Percentiles rank a stretch among this genome's conserved stretches.
These are phyloP conservation scores for Sesia apiformis DNA, from an alignment of 2,888 invertebrate genomes.

Conservation along the genomic window DNA sequence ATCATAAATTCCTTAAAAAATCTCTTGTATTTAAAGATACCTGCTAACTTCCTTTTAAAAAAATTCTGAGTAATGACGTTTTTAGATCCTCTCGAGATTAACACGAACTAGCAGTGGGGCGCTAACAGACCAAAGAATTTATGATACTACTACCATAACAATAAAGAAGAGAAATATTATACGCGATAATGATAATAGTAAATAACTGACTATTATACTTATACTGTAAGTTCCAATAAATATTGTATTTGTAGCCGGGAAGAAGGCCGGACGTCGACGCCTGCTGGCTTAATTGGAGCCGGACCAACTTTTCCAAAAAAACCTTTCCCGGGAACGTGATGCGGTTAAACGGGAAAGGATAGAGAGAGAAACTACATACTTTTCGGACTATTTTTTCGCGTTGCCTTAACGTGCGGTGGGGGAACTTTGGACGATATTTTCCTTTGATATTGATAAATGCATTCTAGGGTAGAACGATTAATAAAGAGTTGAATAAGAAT, in stretches of 20 bases:
- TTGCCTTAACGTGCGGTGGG: conserved; percentile 1
- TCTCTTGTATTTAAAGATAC: no score
- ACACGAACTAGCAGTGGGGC: no score
- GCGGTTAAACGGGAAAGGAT: conserved; percentile 35
- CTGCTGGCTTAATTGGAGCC: conserved; percentile 54
- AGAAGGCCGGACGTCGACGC: conserved; percentile 37
- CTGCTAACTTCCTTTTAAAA: no score
- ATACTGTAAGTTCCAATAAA: not conserved
- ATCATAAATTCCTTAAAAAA: no score
- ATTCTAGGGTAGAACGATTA: no score
- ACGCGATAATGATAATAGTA: not conserved
- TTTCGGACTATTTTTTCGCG: conserved; percentile 14
- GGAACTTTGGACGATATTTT: not conserved
- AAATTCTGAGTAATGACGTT: no score
- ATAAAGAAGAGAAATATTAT: no score
- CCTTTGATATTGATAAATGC: not conserved
- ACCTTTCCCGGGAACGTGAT: conserved; percentile 32
- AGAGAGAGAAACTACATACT: conserved; percentile 27
- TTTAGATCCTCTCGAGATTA: no score
- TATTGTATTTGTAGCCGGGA: conserved; percentile 19
- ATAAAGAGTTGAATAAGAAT: no score
- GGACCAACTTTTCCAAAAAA: conserved; percentile 53
- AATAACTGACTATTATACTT: not conserved
- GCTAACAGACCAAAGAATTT: no score
- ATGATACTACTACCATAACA: no score